These are phyloP conservation scores for Acanthisitta chloris DNA, from an alignment of 2,113 vertebrate species.

Conservation along the genomic window DNA sequence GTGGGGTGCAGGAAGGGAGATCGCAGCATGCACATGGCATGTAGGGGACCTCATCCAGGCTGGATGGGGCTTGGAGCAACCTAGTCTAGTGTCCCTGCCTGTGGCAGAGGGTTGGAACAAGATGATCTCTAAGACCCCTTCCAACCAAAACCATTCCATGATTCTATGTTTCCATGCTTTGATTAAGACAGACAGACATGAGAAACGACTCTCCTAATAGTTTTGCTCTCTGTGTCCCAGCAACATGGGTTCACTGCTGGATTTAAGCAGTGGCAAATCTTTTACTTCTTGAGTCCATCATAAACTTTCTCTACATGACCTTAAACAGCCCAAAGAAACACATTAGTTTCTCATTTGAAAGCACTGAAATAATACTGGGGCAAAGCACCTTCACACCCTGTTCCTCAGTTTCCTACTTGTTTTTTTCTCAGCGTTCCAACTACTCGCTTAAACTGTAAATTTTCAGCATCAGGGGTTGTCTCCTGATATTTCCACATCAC, in stretches of 20 bases:
- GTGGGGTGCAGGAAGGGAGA: neutral
- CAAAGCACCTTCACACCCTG: neutral
- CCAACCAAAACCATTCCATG: neutral
- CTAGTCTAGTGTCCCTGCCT: neutral
- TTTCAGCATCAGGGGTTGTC: neutral
- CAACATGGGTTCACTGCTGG: neutral
- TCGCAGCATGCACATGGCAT: accelerated
- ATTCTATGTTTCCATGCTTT: neutral
- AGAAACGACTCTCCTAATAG: neutral
- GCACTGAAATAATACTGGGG: neutral
- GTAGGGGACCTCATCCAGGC: neutral
- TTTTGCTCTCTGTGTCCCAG: neutral
- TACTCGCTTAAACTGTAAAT: neutral
- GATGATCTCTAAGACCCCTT: neutral
- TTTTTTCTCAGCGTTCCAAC: neutral
- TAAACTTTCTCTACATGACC: neutral
- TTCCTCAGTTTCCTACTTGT: neutral
- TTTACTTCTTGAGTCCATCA: neutral
- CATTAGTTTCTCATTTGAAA: neutral
- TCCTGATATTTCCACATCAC: neutral
- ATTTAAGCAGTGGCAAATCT: neutral
- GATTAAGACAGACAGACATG: neutral
- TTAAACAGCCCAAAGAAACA: neutral
- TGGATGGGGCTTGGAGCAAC: neutral
- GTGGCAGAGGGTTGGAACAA: neutral